phyloP scores from a whole-genome alignment of 2,888 invertebrate species.

The Podotricha telesiphe region DNA sequence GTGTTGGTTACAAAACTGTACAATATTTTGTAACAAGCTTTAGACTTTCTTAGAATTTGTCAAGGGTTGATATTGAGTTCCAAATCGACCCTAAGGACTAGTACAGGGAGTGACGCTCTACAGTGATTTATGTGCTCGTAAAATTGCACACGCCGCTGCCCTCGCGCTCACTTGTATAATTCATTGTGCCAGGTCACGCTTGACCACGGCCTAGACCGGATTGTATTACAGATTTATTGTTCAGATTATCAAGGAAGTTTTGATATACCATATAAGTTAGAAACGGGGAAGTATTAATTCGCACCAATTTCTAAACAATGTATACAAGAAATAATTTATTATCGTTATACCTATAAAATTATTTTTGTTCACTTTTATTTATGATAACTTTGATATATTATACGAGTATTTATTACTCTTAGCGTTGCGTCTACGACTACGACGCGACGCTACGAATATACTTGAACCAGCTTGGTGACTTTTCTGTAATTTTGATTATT shows the following conservation, averaged over 20 bases:
- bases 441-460: constrained; percentile 1
- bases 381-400: neutral
- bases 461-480: neutral
- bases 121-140: constrained; percentile 78
- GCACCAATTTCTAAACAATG: constrained; percentile 18
- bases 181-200: constrained; percentile 71
- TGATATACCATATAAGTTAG: constrained; percentile 29
- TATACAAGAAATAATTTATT: constrained; percentile 22
- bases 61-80: constrained; percentile 23
- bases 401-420: neutral
- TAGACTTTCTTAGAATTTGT: neutral
- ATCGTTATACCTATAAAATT: constrained; percentile 1
- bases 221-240: constrained; percentile 61
- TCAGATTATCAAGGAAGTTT: constrained; percentile 44
- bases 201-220: constrained; percentile 68
- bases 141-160: constrained; percentile 75
- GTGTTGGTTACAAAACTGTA: too few species aligned
- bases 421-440: constrained; percentile 3
- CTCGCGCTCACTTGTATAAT: constrained; percentile 80
- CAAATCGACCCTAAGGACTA: constrained; percentile 42
- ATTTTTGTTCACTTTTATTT: neutral
- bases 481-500: neutral
- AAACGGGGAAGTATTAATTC: constrained; percentile 18
- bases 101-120: constrained; percentile 61
- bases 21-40: neutral